These are phyloP conservation scores for Rhopilema esculentum DNA, from an alignment of 30 jellyfish, hydroid and myxozoan species.

Conservation along the genomic window DNA sequence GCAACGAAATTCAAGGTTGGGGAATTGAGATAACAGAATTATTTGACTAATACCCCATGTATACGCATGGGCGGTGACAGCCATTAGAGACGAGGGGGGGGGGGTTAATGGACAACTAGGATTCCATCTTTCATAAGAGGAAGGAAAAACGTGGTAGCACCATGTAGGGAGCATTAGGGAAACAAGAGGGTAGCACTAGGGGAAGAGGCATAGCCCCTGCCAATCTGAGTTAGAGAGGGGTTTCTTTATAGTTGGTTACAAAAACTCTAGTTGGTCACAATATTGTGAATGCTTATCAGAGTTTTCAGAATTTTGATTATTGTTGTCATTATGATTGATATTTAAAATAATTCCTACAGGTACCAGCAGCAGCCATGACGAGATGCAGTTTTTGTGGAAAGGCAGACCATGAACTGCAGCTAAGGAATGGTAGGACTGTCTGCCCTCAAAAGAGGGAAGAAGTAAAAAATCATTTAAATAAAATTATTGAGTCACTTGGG, in stretches of 20 bases:
- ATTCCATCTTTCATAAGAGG: neutral
- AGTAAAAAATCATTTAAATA: neutral
- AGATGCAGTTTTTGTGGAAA: neutral
- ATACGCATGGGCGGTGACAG: neutral
- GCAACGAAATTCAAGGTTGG: neutral
- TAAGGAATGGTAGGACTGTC: neutral
- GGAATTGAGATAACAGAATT: neutral
- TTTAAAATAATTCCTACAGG: neutral
- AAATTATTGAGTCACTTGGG: neutral
- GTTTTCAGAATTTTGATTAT: neutral
- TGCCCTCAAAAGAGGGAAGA: neutral
- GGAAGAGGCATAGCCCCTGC: neutral
- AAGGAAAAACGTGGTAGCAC: neutral
- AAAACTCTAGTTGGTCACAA: neutral
- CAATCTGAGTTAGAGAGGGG: neutral
- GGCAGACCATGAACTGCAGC: neutral
- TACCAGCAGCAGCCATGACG: neutral
- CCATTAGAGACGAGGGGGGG: neutral
- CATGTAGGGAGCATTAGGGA: neutral
- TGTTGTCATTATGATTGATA: neutral
- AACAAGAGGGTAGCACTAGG: neutral
- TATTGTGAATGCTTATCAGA: neutral
- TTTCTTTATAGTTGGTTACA: neutral
- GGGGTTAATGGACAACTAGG: neutral
- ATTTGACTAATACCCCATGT: neutral